Evolutionary conservation across 1,140 invertebrate genomes (phyloP).

Genomic region (Heliothis subflexa): DNA sequence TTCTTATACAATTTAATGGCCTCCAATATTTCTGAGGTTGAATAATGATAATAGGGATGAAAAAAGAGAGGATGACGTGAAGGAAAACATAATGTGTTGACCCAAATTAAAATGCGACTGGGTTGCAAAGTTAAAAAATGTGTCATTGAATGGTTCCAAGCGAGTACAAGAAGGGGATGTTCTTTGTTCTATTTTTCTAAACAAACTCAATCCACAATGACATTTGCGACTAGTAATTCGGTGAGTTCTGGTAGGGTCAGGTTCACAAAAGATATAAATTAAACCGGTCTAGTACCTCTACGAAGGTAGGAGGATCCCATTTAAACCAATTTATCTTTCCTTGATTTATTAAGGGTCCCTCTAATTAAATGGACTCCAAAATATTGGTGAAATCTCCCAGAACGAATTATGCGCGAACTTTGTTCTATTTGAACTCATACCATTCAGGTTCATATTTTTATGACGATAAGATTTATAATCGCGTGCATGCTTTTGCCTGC

Average conservation of each 20-base stretch:
- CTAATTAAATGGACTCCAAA: conserved; percentile 74
- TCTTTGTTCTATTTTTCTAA: too few species aligned
- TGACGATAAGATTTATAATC: conserved; percentile 15
- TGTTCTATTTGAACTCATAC: conserved; percentile 22
- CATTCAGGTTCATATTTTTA: conserved; percentile 18
- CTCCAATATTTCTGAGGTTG: too few species aligned
- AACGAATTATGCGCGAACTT: conserved; percentile 63
- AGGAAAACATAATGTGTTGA: background rate
- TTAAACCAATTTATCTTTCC: conserved; percentile 77
- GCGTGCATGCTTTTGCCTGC: conserved; percentile 30
- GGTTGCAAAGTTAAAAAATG: background rate
- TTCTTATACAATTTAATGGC: too few species aligned
- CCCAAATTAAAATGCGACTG: background rate
- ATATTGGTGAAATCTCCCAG: conserved; percentile 61
- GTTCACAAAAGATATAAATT: conserved; percentile 52
- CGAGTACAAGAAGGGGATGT: too few species aligned
- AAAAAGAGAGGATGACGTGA: too few species aligned
- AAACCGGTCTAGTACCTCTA: conserved; percentile 41
- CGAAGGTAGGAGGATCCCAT: conserved; percentile 58
- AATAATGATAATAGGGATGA: too few species aligned
- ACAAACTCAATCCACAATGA: too few species aligned
- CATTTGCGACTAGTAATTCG: too few species aligned
- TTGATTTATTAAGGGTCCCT: conserved; percentile 75
- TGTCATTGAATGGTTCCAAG: background rate
- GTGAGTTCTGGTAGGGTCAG: background rate